A percentile compares a stretch with the other conserved stretches of the same genome.
Evolutionary conservation across 2,113 vertebrate genomes (phyloP).

Genomic region (Nanger granti): DNA sequence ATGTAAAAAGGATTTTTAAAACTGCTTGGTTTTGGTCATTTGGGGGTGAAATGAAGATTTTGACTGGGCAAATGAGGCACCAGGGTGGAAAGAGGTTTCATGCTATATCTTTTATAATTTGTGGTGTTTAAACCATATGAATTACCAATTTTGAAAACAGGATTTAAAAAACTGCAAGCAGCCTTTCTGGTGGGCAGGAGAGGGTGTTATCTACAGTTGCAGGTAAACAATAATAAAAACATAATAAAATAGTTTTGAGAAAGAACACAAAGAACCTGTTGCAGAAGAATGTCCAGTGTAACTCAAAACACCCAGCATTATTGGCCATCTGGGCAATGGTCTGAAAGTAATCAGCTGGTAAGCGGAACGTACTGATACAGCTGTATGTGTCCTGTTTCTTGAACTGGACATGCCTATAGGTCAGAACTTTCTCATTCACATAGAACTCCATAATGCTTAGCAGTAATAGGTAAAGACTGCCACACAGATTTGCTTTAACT

Average conservation of each 20-base stretch:
- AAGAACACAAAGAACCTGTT: not conserved
- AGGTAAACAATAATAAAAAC: not conserved
- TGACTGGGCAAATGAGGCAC: not conserved
- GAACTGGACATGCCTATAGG: not conserved
- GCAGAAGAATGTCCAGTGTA: not conserved
- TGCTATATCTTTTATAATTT: not conserved
- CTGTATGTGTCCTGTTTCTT: not conserved
- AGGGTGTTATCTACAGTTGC: not conserved
- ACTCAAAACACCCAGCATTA: not conserved
- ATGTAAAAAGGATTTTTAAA: not conserved
- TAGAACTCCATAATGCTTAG: conserved; percentile 5
- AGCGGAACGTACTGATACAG: not conserved
- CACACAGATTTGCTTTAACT: not conserved
- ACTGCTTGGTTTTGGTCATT: not conserved
- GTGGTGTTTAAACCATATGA: not conserved
- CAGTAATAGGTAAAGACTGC: conserved; percentile 1
- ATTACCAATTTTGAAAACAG: not conserved
- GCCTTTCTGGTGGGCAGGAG: not conserved
- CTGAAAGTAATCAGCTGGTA: not conserved
- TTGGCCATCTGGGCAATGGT: not conserved
- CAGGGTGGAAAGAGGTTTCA: not conserved
- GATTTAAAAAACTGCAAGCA: not conserved
- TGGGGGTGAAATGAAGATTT: not conserved
- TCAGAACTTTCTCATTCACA: not conserved
- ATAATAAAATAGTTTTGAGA: not conserved